Evolutionary conservation across 2,888 invertebrate species (phyloP).

Genomic region (Plebejus argus): DNA sequence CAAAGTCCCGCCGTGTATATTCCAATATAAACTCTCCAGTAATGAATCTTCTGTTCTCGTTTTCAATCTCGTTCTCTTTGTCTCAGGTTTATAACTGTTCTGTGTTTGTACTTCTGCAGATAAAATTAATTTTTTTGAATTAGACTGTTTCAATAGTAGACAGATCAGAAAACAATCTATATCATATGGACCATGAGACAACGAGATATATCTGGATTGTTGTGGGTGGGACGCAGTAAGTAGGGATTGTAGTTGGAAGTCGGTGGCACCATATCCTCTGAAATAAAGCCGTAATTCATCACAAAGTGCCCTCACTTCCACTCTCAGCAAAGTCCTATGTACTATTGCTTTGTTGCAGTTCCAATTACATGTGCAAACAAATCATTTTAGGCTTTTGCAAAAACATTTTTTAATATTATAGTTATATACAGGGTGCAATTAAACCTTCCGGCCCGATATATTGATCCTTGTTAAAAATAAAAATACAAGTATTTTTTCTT

Average conservation of each 20-base stretch:
- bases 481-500: no score
- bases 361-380: constrained; percentile 42
- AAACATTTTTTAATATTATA: background rate
- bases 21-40: constrained; percentile 81
- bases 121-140: constrained; percentile 73
- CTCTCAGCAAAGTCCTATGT: constrained; percentile 61
- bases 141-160: constrained; percentile 50
- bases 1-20: constrained; percentile 83
- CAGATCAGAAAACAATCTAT: constrained; percentile 61
- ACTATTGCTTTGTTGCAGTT: constrained; percentile 67
- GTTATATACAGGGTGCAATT: no score
- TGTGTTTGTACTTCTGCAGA: constrained; percentile 79
- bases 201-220: constrained; percentile 83
- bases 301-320: constrained; percentile 62
- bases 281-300: constrained; percentile 78
- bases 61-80: constrained; percentile 72
- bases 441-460: no score
- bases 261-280: constrained; percentile 78
- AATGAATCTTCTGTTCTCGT: constrained; percentile 68
- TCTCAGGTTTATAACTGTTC: constrained; percentile 73
- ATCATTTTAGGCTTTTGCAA: constrained; percentile 2
- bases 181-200: constrained; percentile 84
- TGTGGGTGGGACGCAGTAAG: constrained; percentile 78
- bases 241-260: constrained; percentile 73
- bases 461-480: no score